Evolutionary conservation across 2,888 invertebrate species (phyloP).

Genomic region (Drosophila suboccidentalis): DNA sequence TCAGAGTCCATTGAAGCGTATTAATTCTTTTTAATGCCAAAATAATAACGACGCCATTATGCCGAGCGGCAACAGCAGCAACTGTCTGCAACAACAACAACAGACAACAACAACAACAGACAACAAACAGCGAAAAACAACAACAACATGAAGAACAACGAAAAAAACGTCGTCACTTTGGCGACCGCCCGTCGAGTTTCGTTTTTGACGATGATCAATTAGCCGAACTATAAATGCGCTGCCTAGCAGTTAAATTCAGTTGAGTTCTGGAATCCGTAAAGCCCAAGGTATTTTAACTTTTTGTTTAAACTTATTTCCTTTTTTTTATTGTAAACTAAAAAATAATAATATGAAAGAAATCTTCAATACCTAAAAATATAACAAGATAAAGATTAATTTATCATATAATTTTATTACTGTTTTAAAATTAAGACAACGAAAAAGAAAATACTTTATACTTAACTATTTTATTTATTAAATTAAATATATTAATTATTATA

Average conservation of each 20-base stretch:
- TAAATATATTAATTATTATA: too few species aligned
- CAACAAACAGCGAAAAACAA: conserved; percentile 16
- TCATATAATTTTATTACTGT: too few species aligned
- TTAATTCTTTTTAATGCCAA: conserved; percentile 81
- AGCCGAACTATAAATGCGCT: conserved; percentile 17
- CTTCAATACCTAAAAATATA: too few species aligned
- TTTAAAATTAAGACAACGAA: too few species aligned
- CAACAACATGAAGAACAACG: conserved; percentile 12
- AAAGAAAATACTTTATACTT: too few species aligned
- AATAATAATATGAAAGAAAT: too few species aligned
- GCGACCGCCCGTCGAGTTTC: conserved; percentile 60
- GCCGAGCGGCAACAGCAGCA: conserved; percentile 58
- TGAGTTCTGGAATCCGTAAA: too few species aligned
- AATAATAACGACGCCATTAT: conserved; percentile 82
- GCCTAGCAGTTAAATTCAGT: neutral
- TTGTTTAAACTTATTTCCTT: too few species aligned
- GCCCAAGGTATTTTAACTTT: too few species aligned
- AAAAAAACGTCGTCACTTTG: conserved; percentile 63
- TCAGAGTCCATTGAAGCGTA: conserved; percentile 78
- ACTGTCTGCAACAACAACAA: conserved; percentile 26
- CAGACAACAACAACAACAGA: conserved; percentile 14
- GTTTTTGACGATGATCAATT: conserved; percentile 14
- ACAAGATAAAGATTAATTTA: too few species aligned
- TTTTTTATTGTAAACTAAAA: too few species aligned
- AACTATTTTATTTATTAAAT: too few species aligned